Base-by-base conservation (phyloP, 2,797 vertebrate genomes). In the Gymnothorax reevesii region DNA sequence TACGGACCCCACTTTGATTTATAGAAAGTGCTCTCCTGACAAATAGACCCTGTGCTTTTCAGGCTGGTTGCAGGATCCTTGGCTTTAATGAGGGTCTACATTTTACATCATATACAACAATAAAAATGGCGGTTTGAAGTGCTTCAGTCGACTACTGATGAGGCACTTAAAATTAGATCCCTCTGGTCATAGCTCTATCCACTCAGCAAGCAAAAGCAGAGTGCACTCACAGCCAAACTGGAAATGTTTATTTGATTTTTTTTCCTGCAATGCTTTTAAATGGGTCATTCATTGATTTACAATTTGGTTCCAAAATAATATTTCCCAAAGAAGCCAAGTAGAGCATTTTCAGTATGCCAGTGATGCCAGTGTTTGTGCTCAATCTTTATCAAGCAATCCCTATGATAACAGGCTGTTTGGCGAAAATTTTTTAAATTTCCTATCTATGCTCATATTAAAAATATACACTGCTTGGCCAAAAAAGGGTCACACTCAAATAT, bases 261-360 rank as follows among this genome's bases (percentile, higher is more conserved):
- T 91, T 92, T 90, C 92, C 92, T 93, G 95, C 94, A 95, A 95
- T 95, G 93, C 95, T 91, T 95, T 94, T 94, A 95, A 96, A 96
- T 95, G 93, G 95, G 95, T 95, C 94, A 95, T 95, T 95, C 95
- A 95, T 96, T 96, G 95, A 95, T 93, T 95, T 93, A 93, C 95
- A 94, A 95, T 96, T 95, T 95, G 94, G 91, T 94, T 94, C 91
- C 92, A 93, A 95, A 94, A 92, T 84, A 91, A 89, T 94, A 95
- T 95, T 95, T 94, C 92, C 94, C 87, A 91, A 95, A 94, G 94
- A 93, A 94, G 93, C 94, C 94, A 95, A 95, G 94, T 94, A 94
- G 92, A 93, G 91, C 93, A 89, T 93, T 94, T 87, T 87, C 88
- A 88, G 86, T 86, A 83, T 84, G 86, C 88, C 87, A 87, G 86